phyloP scores from a whole-genome alignment of 2,888 invertebrate genomes.

The Brenthis hecate region DNA sequence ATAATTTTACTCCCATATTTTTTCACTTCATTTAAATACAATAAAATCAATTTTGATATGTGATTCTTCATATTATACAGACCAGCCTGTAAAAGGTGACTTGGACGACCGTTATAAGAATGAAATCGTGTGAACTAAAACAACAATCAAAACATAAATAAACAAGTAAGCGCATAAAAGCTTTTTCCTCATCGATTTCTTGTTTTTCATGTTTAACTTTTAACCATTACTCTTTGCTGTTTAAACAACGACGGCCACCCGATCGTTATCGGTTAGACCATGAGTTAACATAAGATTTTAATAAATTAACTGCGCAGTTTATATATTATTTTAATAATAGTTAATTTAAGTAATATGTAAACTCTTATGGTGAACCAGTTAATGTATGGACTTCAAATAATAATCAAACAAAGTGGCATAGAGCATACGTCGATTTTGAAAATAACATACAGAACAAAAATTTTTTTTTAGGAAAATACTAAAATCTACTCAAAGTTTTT shows the following conservation, averaged over 20 bases:
- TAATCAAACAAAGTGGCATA: not conserved
- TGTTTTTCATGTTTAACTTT: conserved; percentile 3
- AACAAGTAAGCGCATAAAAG: conserved; percentile 17
- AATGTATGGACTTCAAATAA: not conserved
- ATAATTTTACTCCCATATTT: no score
- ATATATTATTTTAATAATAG: no score
- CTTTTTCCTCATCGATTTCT: conserved; percentile 22
- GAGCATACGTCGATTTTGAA: not conserved
- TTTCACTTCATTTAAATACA: not conserved
- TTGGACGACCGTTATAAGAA: conserved; percentile 7
- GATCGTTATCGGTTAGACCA: conserved; percentile 54
- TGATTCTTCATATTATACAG: conserved; percentile 5
- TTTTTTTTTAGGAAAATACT: not conserved
- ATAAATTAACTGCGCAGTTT: not conserved
- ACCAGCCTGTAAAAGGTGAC: conserved; percentile 1
- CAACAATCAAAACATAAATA: conserved; percentile 24
- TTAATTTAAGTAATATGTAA: no score
- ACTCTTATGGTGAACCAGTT: no score
- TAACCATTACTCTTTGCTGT: conserved; percentile 17
- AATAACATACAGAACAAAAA: not conserved
- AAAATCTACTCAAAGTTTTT: not conserved
- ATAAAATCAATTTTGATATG: not conserved
- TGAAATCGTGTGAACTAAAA: conserved; percentile 17
- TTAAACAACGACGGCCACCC: conserved; percentile 51
- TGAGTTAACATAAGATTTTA: conserved; percentile 28